Percentiles rank a stretch among this genome's conserved stretches.
These are phyloP conservation scores for Cephus runcator DNA, from an alignment of 2,888 invertebrate species.

Conservation along the genomic window DNA sequence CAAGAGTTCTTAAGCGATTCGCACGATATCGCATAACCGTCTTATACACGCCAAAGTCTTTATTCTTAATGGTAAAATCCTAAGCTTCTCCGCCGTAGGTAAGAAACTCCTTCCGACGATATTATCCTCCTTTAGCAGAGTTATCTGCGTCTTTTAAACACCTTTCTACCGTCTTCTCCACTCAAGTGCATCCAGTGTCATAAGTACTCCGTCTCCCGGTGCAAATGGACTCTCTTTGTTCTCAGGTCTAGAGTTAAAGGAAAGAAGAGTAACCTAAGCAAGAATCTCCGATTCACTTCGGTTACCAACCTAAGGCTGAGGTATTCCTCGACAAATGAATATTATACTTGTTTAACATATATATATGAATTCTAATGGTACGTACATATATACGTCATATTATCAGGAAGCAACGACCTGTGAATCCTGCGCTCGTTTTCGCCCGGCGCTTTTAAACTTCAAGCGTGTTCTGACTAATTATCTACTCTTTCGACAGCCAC, in stretches of 20 bases:
- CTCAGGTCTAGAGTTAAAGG: not conserved
- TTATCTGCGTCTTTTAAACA: not conserved
- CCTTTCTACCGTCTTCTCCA: not conserved
- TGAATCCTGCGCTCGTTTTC: constrained; percentile 1
- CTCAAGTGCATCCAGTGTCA: not conserved
- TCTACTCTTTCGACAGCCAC: not conserved
- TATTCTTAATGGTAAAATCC: not conserved
- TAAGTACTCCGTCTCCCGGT: not conserved
- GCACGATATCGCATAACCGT: not conserved
- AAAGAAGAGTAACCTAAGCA: not conserved
- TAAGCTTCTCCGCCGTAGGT: not conserved
- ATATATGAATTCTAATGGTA: constrained; percentile 1
- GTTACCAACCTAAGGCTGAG: not conserved
- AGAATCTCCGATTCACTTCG: not conserved
- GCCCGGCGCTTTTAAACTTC: not conserved
- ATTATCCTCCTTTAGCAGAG: not conserved
- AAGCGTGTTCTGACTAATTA: not conserved
- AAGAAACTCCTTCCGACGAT: not conserved
- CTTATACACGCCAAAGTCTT: not conserved
- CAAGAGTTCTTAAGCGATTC: constrained; percentile 16
- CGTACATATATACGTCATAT: not conserved
- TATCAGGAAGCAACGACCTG: not conserved
- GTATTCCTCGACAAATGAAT: not conserved
- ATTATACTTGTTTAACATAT: not conserved
- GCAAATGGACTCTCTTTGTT: not conserved